Evolutionary conservation across 1,140 invertebrate species (phyloP), one percentile per base, ranked within the genome.

Genomic region (Epicauta chinensis): DNA sequence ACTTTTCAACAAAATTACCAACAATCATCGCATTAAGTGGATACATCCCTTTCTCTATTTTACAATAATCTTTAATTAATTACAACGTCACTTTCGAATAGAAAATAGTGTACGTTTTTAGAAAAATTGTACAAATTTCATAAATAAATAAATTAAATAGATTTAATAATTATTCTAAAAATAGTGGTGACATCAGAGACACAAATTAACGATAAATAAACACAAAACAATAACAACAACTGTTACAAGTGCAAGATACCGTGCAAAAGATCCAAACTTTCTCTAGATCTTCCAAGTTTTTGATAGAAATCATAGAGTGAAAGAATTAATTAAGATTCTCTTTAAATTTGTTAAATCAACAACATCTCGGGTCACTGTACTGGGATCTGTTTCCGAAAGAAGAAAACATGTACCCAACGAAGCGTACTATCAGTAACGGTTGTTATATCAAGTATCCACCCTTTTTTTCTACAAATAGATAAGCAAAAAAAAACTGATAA

Each of bases 61-160:
- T 37, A 38, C 12, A n/a, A n/a, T n/a, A n/a, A 23, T 23, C 4
- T 23, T 23, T 23, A 23, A 23, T 23, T 23, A 23, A 23, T 36
- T 30, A 29, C 36, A 23, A 32, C 35, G 29, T 52, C 30, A 38
- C 50, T 52, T 52, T 52, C 50, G 44, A 52, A 52, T 52, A 52
- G 50, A 52, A 52, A 52, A 47, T 34, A 16, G 34, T 52, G 30
- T 30, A 42, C 38, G 32, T 32, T 51, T 32, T 49, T 16, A 43
- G 35, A 16, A 39, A 30, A 29, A 30, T 16, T 30, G 12, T 13
- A 15, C 17, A 7, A 10, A 14, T 6, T 7, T 32, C 31, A 7
- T 16, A 15, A 16, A 23, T 16, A 42, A n/a, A 42, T 15, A 42
- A 14, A 3, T 44, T 7, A 0, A n/a, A 12, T 29, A n/a, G 4